Evolutionary conservation across 2,113 vertebrate species (phyloP).

Genomic region (Phrynocephalus versicolor): DNA sequence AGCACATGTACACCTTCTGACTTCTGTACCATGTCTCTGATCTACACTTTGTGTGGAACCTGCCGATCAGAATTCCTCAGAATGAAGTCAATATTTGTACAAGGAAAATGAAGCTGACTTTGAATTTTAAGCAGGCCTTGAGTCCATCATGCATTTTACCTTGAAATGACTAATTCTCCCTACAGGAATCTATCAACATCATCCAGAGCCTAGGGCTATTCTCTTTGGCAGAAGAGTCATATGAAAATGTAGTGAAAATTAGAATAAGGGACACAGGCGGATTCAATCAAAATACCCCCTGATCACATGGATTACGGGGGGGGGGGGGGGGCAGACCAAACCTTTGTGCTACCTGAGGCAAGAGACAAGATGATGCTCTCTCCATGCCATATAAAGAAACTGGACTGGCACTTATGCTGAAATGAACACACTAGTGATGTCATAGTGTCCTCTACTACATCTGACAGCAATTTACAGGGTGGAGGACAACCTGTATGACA

Average conservation of each 20-base stretch:
- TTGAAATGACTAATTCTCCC: constrained; percentile 40
- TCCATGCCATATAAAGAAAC: neutral
- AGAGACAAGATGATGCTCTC: neutral
- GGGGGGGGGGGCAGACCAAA: neutral
- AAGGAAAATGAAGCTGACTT: constrained; percentile 48
- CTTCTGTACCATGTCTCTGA: constrained; percentile 25
- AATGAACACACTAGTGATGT: neutral
- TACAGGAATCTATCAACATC: constrained; percentile 43
- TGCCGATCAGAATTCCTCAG: constrained; percentile 54
- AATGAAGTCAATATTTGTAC: constrained; percentile 57
- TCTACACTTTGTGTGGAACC: constrained; percentile 38
- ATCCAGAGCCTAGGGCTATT: neutral
- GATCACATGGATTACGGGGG: neutral
- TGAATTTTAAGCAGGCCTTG: constrained; percentile 54
- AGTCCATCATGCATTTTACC: constrained; percentile 33
- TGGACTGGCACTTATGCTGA: neutral
- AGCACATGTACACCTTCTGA: constrained; percentile 28
- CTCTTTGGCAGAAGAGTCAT: constrained; percentile 20
- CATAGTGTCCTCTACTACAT: too few relatives aligned
- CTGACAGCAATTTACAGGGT: too few relatives aligned
- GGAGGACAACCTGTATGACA: too few relatives aligned
- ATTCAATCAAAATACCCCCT: neutral
- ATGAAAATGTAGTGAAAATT: constrained; percentile 41
- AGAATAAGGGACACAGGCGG: neutral
- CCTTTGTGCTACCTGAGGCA: too few relatives aligned